Evolutionary conservation across 2,888 invertebrate genomes (phyloP), one percentile per base, ranked within the genome.

Genomic region (Cataglyphis albicans): DNA sequence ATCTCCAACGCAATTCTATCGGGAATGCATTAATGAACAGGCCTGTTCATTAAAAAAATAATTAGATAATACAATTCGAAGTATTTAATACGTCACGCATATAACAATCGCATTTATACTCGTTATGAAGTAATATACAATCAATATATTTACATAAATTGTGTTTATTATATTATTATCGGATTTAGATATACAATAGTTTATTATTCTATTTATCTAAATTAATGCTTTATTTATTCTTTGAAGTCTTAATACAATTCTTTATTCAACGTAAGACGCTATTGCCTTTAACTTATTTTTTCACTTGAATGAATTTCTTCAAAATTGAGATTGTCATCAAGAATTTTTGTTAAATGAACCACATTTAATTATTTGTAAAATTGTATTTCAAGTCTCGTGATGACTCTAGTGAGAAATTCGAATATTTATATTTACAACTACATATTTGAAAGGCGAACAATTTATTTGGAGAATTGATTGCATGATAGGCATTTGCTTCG

Each of bases 401-500:
- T n/a, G n/a, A 55, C 1, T 55, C 18, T 55, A 21, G 55, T 44
- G 15, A 48, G 48, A 48, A 48, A 48, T 52, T 52, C n/a, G 21
- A 21, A 32, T 7, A 32, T 32, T 61, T 32, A 61, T 18, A n/a
- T 9, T 35, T 48, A 21, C 10, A 48, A 21, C 4, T 0, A 29
- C 6, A 35, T 35, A 35, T 32, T 68, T 32, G 21, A 59, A 78
- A 10, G 0, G 5, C n/a, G 18, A 64, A 21, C n/a, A 38, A 9
- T 52, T 67, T 57, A 29, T 57, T 67, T 68, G 3, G 10, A 57
- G 12, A 57, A 68, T 18, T 0, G 35, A 67, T 12, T 3, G n/a
- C 55, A 41, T 35, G 63, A 64, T 63, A 25, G 64, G 84, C 41
- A 29, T 52, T 44, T 35, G 3, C 41, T 76, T 74, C 41, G n/a